Percentiles rank a stretch among this genome's conserved stretches.
These are phyloP conservation scores for Pedetes capensis DNA, from an alignment of 2,113 vertebrate species.

Conservation along the genomic window DNA sequence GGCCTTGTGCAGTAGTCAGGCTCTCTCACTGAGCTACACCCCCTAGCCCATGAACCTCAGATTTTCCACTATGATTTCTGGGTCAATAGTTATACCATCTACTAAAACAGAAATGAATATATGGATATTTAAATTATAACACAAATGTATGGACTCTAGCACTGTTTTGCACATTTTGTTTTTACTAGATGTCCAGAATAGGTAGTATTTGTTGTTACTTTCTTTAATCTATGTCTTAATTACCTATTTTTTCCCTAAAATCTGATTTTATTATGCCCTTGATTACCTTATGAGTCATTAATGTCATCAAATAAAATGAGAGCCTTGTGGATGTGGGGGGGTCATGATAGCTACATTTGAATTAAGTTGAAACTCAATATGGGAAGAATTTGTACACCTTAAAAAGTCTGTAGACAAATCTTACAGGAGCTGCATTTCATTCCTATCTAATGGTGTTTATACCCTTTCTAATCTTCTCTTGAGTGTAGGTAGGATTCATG, in stretches of 20 bases:
- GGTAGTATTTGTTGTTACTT: background rate
- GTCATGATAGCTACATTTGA: background rate
- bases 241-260: background rate
- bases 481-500: background rate
- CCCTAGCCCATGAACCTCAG: no score
- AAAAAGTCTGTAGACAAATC: background rate
- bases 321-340: background rate
- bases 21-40: no score
- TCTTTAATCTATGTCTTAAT: background rate
- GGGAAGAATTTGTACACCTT: background rate
- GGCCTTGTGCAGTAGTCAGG: background rate
- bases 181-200: background rate
- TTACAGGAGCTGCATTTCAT: background rate
- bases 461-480: background rate
- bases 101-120: background rate
- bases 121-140: background rate
- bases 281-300: background rate
- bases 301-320: background rate
- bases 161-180: no score
- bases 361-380: background rate
- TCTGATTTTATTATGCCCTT: background rate
- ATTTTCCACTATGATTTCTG: background rate
- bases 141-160: background rate
- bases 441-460: background rate
- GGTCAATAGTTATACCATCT: background rate